Conservation (phyloP, 1,140 invertebrate genomes). For the Atopsyche davidsoni region DNA sequence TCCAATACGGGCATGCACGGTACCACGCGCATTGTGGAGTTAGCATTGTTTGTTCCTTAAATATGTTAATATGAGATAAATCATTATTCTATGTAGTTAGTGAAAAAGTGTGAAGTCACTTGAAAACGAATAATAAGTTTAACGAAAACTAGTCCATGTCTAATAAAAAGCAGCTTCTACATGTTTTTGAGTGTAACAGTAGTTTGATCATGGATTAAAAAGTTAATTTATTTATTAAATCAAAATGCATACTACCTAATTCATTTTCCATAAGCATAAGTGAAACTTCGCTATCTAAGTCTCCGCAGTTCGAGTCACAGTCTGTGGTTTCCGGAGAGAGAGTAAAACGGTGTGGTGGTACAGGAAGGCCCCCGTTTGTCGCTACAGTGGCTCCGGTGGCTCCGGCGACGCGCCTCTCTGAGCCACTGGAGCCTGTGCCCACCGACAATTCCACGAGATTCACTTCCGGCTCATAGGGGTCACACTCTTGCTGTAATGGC, state of each 20-base stretch:
- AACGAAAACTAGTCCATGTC: not conserved
- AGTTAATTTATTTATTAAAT: not conserved
- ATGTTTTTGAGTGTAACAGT: not conserved
- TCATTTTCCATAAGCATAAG: slow-evolving; percentile 68
- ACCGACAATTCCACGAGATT: slow-evolving; percentile 59
- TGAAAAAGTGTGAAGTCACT: not conserved
- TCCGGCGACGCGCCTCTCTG: slow-evolving; percentile 36
- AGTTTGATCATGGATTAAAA: not conserved
- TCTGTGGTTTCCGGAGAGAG: slow-evolving; percentile 93
- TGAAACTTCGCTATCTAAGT: slow-evolving; percentile 75
- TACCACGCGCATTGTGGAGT: slow-evolving; percentile 29
- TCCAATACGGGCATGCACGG: slow-evolving; percentile 86
- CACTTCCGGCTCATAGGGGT: slow-evolving; percentile 53
- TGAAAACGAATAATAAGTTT: not conserved
- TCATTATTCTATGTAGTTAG: not conserved
- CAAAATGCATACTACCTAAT: no score
- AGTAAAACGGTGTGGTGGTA: slow-evolving; percentile 55
- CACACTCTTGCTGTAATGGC: slow-evolving; percentile 40
- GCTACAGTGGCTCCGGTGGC: not conserved
- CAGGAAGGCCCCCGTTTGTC: not conserved
- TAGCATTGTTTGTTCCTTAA: slow-evolving; percentile 7
- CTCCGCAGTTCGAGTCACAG: slow-evolving; percentile 81
- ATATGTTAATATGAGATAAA: not conserved
- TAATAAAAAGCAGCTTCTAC: not conserved
- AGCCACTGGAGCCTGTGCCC: slow-evolving; percentile 61